Conservation (phyloP, 2,888 invertebrate genomes). For the Brenthis ino region DNA sequence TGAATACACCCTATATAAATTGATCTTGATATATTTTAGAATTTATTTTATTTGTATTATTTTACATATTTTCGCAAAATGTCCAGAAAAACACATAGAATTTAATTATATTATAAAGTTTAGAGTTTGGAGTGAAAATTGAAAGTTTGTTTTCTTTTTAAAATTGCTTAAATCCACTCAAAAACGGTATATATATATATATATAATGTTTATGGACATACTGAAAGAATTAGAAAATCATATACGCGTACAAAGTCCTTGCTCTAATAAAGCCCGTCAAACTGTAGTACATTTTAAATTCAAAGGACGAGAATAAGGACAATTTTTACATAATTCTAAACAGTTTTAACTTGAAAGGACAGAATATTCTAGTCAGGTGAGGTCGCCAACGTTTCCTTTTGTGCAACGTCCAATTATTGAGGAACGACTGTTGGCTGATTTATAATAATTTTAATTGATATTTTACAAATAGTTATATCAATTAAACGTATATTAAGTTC, state of each 20-base stretch:
- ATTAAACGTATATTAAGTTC: neutral
- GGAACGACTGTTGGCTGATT: slow-evolving; percentile 14
- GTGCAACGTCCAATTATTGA: slow-evolving; percentile 23
- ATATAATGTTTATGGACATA: neutral
- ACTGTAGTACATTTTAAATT: slow-evolving; percentile 23
- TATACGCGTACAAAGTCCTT: slow-evolving; percentile 19
- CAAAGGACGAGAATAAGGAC: slow-evolving; percentile 37
- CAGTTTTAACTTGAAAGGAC: slow-evolving; percentile 20
- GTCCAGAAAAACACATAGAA: too few relatives aligned
- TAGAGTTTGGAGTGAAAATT: too few relatives aligned
- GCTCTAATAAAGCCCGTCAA: slow-evolving; percentile 27
- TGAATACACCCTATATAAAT: too few relatives aligned
- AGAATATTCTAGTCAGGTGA: slow-evolving; percentile 20
- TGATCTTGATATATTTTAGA: too few relatives aligned
- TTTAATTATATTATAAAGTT: too few relatives aligned
- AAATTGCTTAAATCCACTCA: too few relatives aligned
- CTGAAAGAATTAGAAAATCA: slow-evolving; percentile 2
- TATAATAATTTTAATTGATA: slow-evolving; percentile 4
- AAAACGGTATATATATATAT: too few relatives aligned
- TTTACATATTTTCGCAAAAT: too few relatives aligned
- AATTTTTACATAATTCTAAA: slow-evolving; percentile 37
- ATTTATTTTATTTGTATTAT: too few relatives aligned
- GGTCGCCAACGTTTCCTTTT: slow-evolving; percentile 23
- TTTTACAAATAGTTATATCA: slow-evolving; percentile 7
- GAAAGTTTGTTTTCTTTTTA: too few relatives aligned